Evolutionary conservation across 2,888 invertebrate species (phyloP), one percentile per base, ranked within the genome.

Genomic region (Lithophane socia): DNA sequence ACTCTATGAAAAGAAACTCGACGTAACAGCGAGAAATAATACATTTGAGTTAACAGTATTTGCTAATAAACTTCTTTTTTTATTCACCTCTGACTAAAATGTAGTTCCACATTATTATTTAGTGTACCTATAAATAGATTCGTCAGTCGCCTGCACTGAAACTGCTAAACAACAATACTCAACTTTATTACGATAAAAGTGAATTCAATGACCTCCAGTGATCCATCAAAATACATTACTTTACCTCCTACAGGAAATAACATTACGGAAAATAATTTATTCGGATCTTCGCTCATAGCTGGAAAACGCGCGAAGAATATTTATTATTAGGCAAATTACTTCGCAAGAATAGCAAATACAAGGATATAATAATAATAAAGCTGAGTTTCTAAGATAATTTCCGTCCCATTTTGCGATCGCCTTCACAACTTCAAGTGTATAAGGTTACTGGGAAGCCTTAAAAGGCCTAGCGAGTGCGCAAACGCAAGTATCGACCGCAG

Each of bases 361-460:
- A 78, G 78, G 72, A 68, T 71, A 73, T 16, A n/a, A 37, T 16
- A n/a, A n/a, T 16, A 64, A 60, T 65, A 74, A 75, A 67, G 29
- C 29, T 58, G 60, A 65, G 60, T 68, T 78, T 82, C 82, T 83
- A 69, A 82, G 81, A 80, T 76, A 77, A 82, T 90, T 87, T 90
- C 89, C 90, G 88, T 89, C 86, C 87, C 85, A 87, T 91, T 91
- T 91, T 86, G 89, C 88, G 92, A 90, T 93, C 88, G 90, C 92
- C 92, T 92, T 93, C 88, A 80, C 85, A 81, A 81, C 82, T 87
- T 87, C 77, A 88, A 91, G 91, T 92, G 90, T 93, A 91, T 92
- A 94, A 95, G 94, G 94, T 92, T 92, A 92, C 90, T 88, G 86
- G 84, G 92, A 92, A 92, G 89, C 96, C 96, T 89, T 96, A 96